These are phyloP conservation scores for Andrena chrysosceles DNA, from an alignment of 2,888 invertebrate species.

Conservation along the genomic window DNA sequence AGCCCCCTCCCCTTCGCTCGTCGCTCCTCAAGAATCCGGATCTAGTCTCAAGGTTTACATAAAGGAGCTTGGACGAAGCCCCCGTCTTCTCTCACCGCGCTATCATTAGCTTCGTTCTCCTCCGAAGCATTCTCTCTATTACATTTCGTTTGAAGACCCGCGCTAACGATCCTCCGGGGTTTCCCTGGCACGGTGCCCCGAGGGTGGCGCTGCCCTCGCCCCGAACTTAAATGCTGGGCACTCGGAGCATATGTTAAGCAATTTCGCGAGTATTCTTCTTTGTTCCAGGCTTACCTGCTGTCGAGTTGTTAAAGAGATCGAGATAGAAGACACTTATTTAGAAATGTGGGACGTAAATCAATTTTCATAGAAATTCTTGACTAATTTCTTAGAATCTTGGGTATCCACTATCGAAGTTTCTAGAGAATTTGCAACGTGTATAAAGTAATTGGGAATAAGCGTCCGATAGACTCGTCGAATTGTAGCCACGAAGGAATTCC, in stretches of 20 bases:
- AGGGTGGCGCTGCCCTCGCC: background rate
- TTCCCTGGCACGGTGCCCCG: constrained; percentile 14
- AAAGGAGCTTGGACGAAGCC: constrained; percentile 76
- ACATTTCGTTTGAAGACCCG: constrained; percentile 52
- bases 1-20: constrained; percentile 23
- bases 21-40: constrained; percentile 81
- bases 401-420: too few species aligned
- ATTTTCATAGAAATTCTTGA: too few species aligned
- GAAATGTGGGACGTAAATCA: background rate
- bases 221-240: background rate
- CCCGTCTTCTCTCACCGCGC: constrained; percentile 57
- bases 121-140: constrained; percentile 62
- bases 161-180: constrained; percentile 45
- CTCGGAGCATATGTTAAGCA: background rate
- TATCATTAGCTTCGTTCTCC: constrained; percentile 63
- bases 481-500: background rate
- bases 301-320: background rate
- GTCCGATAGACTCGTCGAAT: background rate
- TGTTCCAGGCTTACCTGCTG: background rate
- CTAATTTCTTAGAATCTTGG: too few species aligned
- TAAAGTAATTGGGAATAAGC: too few species aligned
- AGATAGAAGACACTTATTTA: background rate
- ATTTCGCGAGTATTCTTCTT: background rate
- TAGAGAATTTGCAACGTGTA: too few species aligned
- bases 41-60: constrained; percentile 84